Evolutionary conservation across 2,888 invertebrate genomes (phyloP).

Genomic region (Drosophila gaucha): DNA sequence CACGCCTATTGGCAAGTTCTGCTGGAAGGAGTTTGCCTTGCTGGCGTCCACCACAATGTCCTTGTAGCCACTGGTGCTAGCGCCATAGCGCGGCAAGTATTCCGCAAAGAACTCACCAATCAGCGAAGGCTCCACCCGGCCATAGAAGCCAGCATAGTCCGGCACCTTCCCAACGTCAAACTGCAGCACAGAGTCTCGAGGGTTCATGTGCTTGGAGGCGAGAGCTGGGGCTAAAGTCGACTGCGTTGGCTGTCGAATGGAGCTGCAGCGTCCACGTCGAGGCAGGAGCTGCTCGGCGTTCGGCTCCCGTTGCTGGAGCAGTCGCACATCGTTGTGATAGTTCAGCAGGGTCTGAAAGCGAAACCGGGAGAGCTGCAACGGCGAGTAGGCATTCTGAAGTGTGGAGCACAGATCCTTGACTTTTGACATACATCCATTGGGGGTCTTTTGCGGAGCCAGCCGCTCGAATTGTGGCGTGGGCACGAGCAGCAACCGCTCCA

Average conservation of each 20-base stretch:
- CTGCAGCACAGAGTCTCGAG: constrained; percentile 41
- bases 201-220: constrained; percentile 35
- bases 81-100: constrained; percentile 57
- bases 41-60: constrained; percentile 56
- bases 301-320: constrained; percentile 27
- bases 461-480: not conserved
- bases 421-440: too few relatives aligned
- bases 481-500: constrained; percentile 12
- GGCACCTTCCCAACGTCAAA: constrained; percentile 30
- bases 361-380: constrained; percentile 40
- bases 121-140: constrained; percentile 22
- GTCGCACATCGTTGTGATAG: constrained; percentile 28
- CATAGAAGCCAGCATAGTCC: constrained; percentile 61
- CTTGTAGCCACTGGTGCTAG: constrained; percentile 40
- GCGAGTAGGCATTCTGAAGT: not conserved
- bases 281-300: constrained; percentile 14
- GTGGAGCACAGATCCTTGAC: not conserved
- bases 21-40: constrained; percentile 52
- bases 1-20: constrained; percentile 63
- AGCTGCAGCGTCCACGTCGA: constrained; percentile 42
- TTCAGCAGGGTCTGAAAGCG: constrained; percentile 30
- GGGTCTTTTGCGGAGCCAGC: not conserved
- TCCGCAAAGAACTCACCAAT: constrained; percentile 54
- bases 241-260: constrained; percentile 1
- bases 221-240: constrained; percentile 6